These are phyloP conservation scores for Myotis findleyi DNA, from an alignment of 2,797 vertebrate genomes.

Conservation along the genomic window DNA sequence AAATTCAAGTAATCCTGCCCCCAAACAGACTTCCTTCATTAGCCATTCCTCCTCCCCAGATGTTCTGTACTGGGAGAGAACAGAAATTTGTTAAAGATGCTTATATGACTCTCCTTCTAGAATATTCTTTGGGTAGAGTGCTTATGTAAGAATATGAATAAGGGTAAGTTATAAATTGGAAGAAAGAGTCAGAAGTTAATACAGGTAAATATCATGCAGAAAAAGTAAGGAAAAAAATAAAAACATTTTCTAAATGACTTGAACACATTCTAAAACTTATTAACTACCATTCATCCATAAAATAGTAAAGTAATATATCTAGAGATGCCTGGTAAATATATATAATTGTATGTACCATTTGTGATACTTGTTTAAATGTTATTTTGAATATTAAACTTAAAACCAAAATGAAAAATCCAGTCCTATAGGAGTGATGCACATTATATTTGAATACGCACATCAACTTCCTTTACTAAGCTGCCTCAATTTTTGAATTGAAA, in stretches of 20 bases:
- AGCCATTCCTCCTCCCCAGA: neutral
- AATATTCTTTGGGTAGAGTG: neutral
- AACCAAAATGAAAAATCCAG: slow-evolving; percentile 45
- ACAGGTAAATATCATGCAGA: slow-evolving; percentile 41
- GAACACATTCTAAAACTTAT: slow-evolving; percentile 50
- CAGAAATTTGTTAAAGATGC: neutral
- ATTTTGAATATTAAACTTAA: slow-evolving; percentile 63
- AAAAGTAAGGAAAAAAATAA: slow-evolving; percentile 61
- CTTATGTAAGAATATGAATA: slow-evolving; percentile 50
- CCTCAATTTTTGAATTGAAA: slow-evolving; percentile 39
- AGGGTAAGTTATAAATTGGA: slow-evolving; percentile 51
- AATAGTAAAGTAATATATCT: slow-evolving; percentile 42
- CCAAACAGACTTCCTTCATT: neutral
- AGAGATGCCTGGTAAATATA: slow-evolving; percentile 55
- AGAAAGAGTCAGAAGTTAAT: slow-evolving; percentile 47
- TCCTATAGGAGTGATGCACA: neutral
- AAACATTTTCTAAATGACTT: slow-evolving; percentile 65
- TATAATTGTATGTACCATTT: slow-evolving; percentile 48
- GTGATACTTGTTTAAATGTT: slow-evolving; percentile 35
- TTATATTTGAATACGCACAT: neutral
- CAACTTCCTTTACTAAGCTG: neutral
- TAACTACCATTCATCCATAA: slow-evolving; percentile 56
- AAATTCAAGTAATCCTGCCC: neutral
- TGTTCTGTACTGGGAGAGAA: neutral
- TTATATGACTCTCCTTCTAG: slow-evolving; percentile 8